Evolutionary conservation across 1,140 invertebrate genomes (phyloP).

Genomic region (Papilio helenus): DNA sequence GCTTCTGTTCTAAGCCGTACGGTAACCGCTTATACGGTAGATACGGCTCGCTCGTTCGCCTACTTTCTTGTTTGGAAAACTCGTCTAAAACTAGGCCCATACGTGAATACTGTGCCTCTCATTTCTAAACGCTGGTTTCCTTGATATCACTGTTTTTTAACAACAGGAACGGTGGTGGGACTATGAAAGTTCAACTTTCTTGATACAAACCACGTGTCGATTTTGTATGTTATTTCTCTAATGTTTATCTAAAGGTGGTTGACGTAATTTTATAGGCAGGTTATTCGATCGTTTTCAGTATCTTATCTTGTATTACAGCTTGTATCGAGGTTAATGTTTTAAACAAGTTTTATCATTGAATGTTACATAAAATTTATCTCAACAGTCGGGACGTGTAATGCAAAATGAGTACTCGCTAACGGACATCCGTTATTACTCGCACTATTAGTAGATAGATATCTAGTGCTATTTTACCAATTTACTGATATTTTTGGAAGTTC

Average conservation of each 20-base stretch:
- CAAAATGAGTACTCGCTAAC: background rate
- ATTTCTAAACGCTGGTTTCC: slow-evolving; percentile 63
- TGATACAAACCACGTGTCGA: background rate
- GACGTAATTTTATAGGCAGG: background rate
- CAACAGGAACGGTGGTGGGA: slow-evolving; percentile 35
- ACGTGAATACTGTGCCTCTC: slow-evolving; percentile 51
- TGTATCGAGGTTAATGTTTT: slow-evolving; percentile 4
- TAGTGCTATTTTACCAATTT: background rate
- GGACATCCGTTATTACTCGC: slow-evolving; percentile 11
- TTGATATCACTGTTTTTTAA: slow-evolving; percentile 27
- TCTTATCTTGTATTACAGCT: slow-evolving; percentile 14
- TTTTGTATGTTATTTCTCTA: background rate
- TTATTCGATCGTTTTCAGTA: slow-evolving; percentile 21
- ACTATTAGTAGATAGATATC: slow-evolving; percentile 3
- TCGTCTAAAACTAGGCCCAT: slow-evolving; percentile 64
- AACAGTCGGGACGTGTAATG: background rate
- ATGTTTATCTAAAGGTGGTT: background rate
- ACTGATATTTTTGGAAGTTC: background rate
- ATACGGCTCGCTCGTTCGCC: slow-evolving; percentile 57
- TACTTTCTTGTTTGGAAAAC: slow-evolving; percentile 74
- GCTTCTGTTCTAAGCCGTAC: slow-evolving; percentile 26
- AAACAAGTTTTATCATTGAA: slow-evolving; percentile 22
- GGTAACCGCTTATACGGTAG: slow-evolving; percentile 31
- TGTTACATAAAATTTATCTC: slow-evolving; percentile 21
- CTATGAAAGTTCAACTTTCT: slow-evolving; percentile 35